Percentiles rank a stretch among this genome's conserved stretches.
These are phyloP conservation scores for Sarcophaga variegata DNA, from an alignment of 2,888 invertebrate genomes.

Conservation along the genomic window DNA sequence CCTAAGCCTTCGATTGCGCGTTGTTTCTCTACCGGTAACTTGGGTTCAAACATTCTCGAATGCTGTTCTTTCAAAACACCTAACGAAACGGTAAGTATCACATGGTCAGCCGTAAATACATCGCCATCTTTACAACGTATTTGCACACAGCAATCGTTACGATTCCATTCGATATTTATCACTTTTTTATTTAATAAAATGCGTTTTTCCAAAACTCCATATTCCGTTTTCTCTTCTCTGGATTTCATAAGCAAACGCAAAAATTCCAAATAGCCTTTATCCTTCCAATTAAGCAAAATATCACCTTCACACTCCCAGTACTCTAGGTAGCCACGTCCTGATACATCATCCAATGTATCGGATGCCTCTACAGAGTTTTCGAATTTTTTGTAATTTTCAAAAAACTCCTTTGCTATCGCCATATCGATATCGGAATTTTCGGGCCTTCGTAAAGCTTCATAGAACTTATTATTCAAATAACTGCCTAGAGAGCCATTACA, in stretches of 20 bases:
- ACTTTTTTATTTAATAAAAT: constrained; percentile 76
- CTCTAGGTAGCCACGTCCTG: constrained; percentile 85
- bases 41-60: constrained; percentile 82
- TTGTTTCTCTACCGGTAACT: constrained; percentile 82
- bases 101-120: constrained; percentile 83
- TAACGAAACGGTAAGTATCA: constrained; percentile 84
- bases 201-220: constrained; percentile 80
- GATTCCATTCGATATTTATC: constrained; percentile 76
- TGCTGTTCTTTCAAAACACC: constrained; percentile 84
- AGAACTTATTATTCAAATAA: constrained; percentile 78
- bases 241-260: constrained; percentile 85
- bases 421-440: constrained; percentile 81
- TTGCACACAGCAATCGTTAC: constrained; percentile 75
- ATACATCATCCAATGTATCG: constrained; percentile 86
- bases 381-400: constrained; percentile 85
- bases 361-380: constrained; percentile 84
- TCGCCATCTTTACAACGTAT: constrained; percentile 80
- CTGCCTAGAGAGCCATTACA: constrained; percentile 79
- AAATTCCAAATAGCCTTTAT: constrained; percentile 87
- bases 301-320: constrained; percentile 89
- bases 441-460: constrained; percentile 76
- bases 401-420: constrained; percentile 82
- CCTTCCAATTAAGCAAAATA: constrained; percentile 88
- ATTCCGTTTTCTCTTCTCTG: constrained; percentile 71
- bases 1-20: constrained; percentile 83